Conservation (phyloP, 2,888 invertebrate genomes). For the Drosophila lacicola region DNA sequence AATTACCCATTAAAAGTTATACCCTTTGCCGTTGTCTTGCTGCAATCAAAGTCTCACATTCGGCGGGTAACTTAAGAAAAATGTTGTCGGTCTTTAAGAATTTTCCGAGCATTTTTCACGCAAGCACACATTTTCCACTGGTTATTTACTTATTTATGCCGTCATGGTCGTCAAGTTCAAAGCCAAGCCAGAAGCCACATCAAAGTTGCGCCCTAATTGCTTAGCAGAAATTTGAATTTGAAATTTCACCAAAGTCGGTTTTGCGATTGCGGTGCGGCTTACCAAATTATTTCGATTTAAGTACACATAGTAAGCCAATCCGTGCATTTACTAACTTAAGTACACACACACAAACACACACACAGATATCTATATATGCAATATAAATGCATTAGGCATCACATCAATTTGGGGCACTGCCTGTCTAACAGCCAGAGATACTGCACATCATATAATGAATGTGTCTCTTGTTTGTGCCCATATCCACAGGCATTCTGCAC, state of each 20-base stretch:
- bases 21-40: slow-evolving; percentile 3
- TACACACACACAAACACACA: neutral
- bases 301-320: slow-evolving; percentile 10
- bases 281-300: slow-evolving; percentile 32
- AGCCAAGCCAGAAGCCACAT: slow-evolving; percentile 60
- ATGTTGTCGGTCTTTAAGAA: slow-evolving; percentile 23
- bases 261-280: slow-evolving; percentile 23
- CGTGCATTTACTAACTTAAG: neutral
- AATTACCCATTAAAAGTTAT: slow-evolving; percentile 53
- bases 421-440: no score
- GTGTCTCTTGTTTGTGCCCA: no score
- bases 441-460: no score
- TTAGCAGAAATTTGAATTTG: slow-evolving; percentile 55
- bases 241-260: slow-evolving; percentile 35
- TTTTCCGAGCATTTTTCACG: slow-evolving; percentile 20
- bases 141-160: slow-evolving; percentile 49
- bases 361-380: neutral
- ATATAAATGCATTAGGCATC: neutral
- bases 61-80: neutral
- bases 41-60: neutral
- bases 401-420: no score
- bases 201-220: slow-evolving; percentile 67
- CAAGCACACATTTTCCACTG: slow-evolving; percentile 22
- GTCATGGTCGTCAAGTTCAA: slow-evolving; percentile 43
- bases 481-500: no score